Conservation (phyloP, 2,888 invertebrate species). For the Cantharis lateralis region DNA sequence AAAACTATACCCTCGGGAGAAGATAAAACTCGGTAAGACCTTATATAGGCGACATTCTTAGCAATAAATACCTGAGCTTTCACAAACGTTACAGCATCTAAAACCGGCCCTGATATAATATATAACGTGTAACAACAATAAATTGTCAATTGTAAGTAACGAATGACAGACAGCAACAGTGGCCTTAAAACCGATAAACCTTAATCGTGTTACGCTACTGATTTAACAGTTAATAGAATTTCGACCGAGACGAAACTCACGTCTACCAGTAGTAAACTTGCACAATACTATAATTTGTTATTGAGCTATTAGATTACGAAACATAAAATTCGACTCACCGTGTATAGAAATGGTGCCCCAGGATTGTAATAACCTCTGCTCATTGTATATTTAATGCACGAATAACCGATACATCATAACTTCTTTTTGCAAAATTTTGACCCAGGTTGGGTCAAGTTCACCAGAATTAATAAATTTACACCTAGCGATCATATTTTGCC, state of each 20-base stretch:
- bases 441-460: constrained; percentile 19
- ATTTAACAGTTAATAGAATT: not conserved
- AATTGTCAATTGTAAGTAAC: not conserved
- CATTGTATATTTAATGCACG: constrained; percentile 27
- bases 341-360: constrained; percentile 48
- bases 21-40: not conserved
- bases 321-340: constrained; percentile 41
- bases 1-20: not conserved
- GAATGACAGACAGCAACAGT: not conserved
- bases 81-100: not conserved
- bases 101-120: not conserved
- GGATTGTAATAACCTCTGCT: constrained; percentile 47
- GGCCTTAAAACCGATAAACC: not conserved
- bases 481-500: not conserved
- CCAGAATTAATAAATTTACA: not conserved
- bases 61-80: not conserved
- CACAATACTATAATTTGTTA: not conserved
- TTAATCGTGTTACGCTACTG: not conserved
- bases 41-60: not conserved
- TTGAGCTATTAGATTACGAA: not conserved
- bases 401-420: not conserved
- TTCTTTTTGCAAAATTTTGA: constrained; percentile 2
- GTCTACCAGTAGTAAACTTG: not conserved
- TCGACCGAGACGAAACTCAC: not conserved
- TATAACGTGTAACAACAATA: not conserved